These are phyloP conservation scores for Chrysaora quinquecirrha DNA, from an alignment of 30 jellyfish, hydroid and myxozoan species.

Conservation along the genomic window DNA sequence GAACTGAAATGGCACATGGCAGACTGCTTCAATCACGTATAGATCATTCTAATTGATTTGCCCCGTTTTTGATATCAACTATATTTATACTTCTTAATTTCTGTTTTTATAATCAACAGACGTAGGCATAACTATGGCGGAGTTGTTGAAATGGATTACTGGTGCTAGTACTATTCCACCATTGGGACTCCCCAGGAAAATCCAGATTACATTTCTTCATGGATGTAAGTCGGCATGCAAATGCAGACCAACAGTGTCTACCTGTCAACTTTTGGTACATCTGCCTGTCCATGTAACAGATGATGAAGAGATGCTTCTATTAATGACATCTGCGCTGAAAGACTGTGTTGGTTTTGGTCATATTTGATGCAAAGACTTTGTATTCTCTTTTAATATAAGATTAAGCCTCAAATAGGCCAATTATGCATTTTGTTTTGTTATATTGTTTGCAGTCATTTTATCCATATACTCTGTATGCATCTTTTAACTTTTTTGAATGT, in stretches of 20 bases:
- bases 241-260: conserved; percentile 23
- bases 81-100: too few relatives aligned
- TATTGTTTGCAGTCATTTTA: too few relatives aligned
- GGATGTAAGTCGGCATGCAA: neutral
- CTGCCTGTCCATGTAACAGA: conserved; percentile 19
- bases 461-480: too few relatives aligned
- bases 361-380: neutral
- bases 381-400: too few relatives aligned
- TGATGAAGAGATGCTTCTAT: neutral
- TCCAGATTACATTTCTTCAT: neutral
- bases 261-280: neutral
- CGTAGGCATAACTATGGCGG: neutral
- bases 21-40: too few relatives aligned
- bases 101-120: too few relatives aligned
- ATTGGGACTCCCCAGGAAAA: conserved; percentile 7
- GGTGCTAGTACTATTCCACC: neutral
- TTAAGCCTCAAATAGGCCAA: too few relatives aligned
- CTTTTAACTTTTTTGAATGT: too few relatives aligned
- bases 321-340: conserved; percentile 17
- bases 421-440: too few relatives aligned
- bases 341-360: conserved; percentile 30
- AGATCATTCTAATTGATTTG: too few relatives aligned
- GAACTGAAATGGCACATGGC: too few relatives aligned
- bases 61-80: too few relatives aligned
- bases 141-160: conserved; percentile 1